Evolutionary conservation across 2,797 vertebrate species (phyloP).

Genomic region (Aeoliscus strigatus): DNA sequence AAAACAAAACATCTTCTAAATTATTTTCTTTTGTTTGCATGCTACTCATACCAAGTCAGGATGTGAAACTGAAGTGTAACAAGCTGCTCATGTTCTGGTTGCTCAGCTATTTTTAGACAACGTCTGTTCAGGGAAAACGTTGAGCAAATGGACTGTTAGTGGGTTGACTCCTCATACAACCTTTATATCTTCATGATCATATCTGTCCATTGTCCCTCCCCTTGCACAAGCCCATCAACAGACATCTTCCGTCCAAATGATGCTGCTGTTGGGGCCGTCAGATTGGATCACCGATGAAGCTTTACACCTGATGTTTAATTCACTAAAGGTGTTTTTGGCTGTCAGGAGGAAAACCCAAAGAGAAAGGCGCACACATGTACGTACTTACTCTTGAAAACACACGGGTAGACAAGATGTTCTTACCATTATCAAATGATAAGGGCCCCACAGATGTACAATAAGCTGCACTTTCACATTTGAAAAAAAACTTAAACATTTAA

Average conservation of each 20-base stretch:
- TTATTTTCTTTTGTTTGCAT: no score
- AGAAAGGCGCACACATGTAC: slow-evolving; percentile 20
- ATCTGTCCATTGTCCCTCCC: not conserved
- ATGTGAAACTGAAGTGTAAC: no score
- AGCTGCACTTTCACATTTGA: slow-evolving; percentile 36
- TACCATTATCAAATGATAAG: slow-evolving; percentile 50
- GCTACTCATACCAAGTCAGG: no score
- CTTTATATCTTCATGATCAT: not conserved
- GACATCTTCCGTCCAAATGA: slow-evolving; percentile 8
- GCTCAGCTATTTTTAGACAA: no score
- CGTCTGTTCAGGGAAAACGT: no score
- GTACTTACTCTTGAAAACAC: slow-evolving; percentile 36
- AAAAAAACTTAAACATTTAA: slow-evolving; percentile 44
- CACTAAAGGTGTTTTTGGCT: slow-evolving; percentile 60
- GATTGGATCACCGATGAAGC: slow-evolving; percentile 33
- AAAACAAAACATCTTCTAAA: no score
- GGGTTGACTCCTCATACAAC: not conserved
- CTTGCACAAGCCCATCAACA: slow-evolving; percentile 12
- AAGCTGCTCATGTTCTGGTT: no score
- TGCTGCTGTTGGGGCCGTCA: slow-evolving; percentile 38
- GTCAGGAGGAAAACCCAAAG: slow-evolving; percentile 40
- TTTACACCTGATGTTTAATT: slow-evolving; percentile 62
- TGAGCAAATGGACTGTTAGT: no score
- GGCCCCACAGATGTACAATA: slow-evolving; percentile 21
- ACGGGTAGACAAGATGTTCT: slow-evolving; percentile 44